Evolutionary conservation across 2,888 invertebrate genomes (phyloP).

Genomic region (Actias luna): DNA sequence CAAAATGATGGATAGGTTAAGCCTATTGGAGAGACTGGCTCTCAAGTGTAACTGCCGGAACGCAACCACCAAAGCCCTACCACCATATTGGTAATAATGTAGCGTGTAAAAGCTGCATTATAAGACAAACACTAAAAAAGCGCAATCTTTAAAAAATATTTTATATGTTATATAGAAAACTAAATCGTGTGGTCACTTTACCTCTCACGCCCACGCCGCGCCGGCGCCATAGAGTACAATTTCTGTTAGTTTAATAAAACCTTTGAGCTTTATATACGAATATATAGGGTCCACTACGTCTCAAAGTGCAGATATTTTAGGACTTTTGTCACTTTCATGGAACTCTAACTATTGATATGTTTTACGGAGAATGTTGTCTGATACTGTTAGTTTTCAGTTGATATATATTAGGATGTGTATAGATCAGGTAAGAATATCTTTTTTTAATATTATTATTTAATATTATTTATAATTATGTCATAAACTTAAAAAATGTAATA

Average conservation of each 20-base stretch:
- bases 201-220: constrained; percentile 30
- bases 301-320: constrained; percentile 10
- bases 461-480: no score
- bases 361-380: constrained; percentile 16
- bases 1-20: no score
- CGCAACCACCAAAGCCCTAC: no score
- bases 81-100: no score
- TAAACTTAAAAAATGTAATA: no score
- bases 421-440: background rate
- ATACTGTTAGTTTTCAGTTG: background rate
- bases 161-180: background rate
- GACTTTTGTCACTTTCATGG: constrained; percentile 22
- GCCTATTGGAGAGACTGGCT: no score
- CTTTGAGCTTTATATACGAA: constrained; percentile 19
- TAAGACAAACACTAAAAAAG: background rate
- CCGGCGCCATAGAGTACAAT: constrained; percentile 33
- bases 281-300: constrained; percentile 21
- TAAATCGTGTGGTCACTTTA: constrained; percentile 10
- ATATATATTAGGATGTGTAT: background rate
- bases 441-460: no score
- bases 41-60: no score
- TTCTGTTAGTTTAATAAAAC: constrained; percentile 21
- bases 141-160: no score
- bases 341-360: constrained; percentile 23
- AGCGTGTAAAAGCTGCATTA: no score